phyloP scores from a whole-genome alignment of 2,113 vertebrate species.

The Brachirus orientalis region DNA sequence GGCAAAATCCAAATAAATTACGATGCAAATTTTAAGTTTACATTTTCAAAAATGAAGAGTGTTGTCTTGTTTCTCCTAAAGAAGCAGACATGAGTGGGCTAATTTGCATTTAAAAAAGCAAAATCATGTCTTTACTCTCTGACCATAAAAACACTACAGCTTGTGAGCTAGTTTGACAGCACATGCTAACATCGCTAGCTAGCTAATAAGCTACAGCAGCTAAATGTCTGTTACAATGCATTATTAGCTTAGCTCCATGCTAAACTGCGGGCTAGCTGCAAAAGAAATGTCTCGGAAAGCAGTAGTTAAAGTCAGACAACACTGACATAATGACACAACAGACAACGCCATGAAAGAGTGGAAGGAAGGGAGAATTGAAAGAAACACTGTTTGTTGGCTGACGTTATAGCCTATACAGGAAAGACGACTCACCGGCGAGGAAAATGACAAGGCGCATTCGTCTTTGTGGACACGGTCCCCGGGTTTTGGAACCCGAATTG shows the following conservation, averaged over 20 bases:
- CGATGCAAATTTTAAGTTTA: no score
- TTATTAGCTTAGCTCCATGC: slow-evolving; percentile 70
- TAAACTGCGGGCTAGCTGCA: slow-evolving; percentile 41
- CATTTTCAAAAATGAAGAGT: no score
- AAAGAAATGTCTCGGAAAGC: slow-evolving; percentile 11
- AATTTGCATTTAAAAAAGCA: background rate
- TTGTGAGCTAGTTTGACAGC: slow-evolving; percentile 45
- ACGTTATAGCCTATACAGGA: slow-evolving; percentile 9
- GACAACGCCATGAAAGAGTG: background rate
- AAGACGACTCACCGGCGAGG: slow-evolving; percentile 89
- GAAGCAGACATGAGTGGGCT: background rate
- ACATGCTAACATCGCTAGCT: slow-evolving; percentile 35
- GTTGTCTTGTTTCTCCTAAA: background rate
- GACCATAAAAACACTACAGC: background rate
- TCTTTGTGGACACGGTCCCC: slow-evolving; percentile 98
- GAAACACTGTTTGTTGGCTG: background rate
- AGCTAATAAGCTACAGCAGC: slow-evolving; percentile 46
- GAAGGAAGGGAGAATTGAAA: background rate
- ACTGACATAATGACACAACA: background rate
- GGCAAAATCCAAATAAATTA: no score
- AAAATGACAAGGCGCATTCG: slow-evolving; percentile 97
- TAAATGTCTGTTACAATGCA: slow-evolving; percentile 52
- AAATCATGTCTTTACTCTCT: background rate
- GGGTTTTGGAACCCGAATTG: slow-evolving; percentile 93
- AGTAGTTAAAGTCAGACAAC: background rate